Evolutionary conservation across 92 coral and sea anemone species (phyloP).

Genomic region (Heteractis magnifica): DNA sequence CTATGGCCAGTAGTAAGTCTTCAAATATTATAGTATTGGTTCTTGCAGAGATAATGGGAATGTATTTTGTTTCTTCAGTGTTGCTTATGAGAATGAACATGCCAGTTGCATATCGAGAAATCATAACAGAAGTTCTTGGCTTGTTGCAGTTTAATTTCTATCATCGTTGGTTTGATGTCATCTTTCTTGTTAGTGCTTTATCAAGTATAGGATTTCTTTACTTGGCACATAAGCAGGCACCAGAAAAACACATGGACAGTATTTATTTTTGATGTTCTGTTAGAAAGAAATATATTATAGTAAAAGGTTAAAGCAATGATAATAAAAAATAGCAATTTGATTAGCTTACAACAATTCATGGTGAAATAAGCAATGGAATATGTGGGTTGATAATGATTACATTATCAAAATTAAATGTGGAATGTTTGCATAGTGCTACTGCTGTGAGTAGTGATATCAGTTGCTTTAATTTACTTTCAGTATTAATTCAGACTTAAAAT

Average conservation of each 20-base stretch:
- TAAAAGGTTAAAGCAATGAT: too few species aligned
- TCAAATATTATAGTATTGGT: slow-evolving; percentile 89
- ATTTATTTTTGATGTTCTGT: slow-evolving; percentile 10
- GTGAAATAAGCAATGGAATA: too few species aligned
- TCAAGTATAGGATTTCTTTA: slow-evolving; percentile 96
- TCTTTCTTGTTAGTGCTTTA: slow-evolving; percentile 90
- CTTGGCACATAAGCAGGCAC: slow-evolving; percentile 97
- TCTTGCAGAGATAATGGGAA: slow-evolving; percentile 97
- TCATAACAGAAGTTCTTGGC: slow-evolving; percentile 93
- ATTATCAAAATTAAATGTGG: too few species aligned
- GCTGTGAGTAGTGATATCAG: too few species aligned
- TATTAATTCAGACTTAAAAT: too few species aligned
- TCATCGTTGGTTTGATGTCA: slow-evolving; percentile 99
- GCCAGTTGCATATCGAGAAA: slow-evolving; percentile 92
- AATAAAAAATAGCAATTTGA: too few species aligned
- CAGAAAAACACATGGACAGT: slow-evolving; percentile 93
- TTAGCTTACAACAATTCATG: too few species aligned
- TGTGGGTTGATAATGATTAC: too few species aligned
- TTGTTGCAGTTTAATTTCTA: slow-evolving; percentile 94
- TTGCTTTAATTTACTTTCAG: too few species aligned
- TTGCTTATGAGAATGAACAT: slow-evolving; percentile 95
- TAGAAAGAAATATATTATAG: too few species aligned
- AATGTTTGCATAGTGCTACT: too few species aligned
- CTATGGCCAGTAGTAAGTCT: slow-evolving; percentile 97
- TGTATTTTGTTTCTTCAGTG: slow-evolving; percentile 98